phyloP scores from a whole-genome alignment of 2,888 invertebrate species.

The Nomada ferruginata region DNA sequence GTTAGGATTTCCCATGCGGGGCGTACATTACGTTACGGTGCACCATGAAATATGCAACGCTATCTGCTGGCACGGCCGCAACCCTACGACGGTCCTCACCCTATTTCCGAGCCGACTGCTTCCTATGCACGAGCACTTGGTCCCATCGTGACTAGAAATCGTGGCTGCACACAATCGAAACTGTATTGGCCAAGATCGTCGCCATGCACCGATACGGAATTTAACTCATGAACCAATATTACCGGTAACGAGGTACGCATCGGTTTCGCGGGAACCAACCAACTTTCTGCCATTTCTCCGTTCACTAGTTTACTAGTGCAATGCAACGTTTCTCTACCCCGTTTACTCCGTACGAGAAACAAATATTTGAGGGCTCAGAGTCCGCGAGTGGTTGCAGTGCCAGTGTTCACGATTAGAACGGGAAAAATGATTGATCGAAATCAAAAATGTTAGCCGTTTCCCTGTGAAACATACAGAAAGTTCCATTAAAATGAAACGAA shows the following conservation, averaged over 20 bases:
- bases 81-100: constrained; percentile 69
- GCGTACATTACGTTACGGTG: constrained; percentile 79
- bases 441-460: no score
- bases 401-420: no score
- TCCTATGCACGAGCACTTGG: constrained; percentile 37
- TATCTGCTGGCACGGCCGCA: constrained; percentile 75
- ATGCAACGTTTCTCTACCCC: background rate
- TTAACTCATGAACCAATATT: constrained; percentile 37
- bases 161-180: constrained; percentile 34
- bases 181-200: constrained; percentile 46
- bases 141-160: constrained; percentile 28
- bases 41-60: constrained; percentile 81
- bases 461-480: no score
- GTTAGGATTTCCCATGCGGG: constrained; percentile 82
- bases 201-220: constrained; percentile 12
- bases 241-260: constrained; percentile 21
- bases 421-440: no score
- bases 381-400: no score
- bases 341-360: background rate
- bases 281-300: constrained; percentile 30
- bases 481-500: background rate
- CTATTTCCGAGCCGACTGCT: constrained; percentile 64
- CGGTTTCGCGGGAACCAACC: constrained; percentile 15
- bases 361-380: background rate
- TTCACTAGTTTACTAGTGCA: no score